These are phyloP conservation scores for Sardinella longiceps DNA, from an alignment of 2,797 vertebrate species.

Conservation along the genomic window DNA sequence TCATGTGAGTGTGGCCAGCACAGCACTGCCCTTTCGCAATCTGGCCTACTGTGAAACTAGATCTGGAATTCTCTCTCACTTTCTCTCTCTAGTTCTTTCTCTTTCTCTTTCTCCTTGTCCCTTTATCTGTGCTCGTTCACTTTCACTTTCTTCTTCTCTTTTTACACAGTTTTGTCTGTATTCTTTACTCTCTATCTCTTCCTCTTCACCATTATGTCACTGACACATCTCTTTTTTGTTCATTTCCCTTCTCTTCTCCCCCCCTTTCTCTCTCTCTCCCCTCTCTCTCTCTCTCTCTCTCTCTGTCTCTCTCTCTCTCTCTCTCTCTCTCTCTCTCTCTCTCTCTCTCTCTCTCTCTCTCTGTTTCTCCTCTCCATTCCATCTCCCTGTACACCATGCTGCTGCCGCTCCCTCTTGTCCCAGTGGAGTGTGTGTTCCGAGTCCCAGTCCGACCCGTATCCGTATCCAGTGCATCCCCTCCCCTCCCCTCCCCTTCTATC, in stretches of 20 bases:
- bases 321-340: too few species aligned
- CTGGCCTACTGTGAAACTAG: background rate
- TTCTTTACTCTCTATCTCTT: background rate
- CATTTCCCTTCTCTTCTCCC: constrained; percentile 30
- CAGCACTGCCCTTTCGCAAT: background rate
- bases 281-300: too few species aligned
- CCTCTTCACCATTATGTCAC: background rate
- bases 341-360: background rate
- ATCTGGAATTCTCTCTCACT: background rate
- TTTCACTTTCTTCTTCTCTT: background rate
- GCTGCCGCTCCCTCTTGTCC: background rate
- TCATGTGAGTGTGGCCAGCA: too few species aligned
- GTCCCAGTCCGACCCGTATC: background rate
- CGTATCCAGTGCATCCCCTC: too few species aligned
- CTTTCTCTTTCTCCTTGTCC: background rate
- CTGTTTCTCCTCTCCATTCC: constrained; percentile 40
- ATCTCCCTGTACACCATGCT: background rate
- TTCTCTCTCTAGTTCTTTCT: background rate
- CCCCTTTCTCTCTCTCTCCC: too few species aligned
- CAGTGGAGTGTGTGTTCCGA: background rate
- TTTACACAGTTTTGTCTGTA: background rate
- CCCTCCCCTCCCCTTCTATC: too few species aligned
- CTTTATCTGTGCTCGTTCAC: background rate
- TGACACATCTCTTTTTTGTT: constrained; percentile 29
- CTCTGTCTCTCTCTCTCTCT: too few species aligned